phyloP scores from a whole-genome alignment of 2,113 vertebrate species.

The Cheilinus undulatus region DNA sequence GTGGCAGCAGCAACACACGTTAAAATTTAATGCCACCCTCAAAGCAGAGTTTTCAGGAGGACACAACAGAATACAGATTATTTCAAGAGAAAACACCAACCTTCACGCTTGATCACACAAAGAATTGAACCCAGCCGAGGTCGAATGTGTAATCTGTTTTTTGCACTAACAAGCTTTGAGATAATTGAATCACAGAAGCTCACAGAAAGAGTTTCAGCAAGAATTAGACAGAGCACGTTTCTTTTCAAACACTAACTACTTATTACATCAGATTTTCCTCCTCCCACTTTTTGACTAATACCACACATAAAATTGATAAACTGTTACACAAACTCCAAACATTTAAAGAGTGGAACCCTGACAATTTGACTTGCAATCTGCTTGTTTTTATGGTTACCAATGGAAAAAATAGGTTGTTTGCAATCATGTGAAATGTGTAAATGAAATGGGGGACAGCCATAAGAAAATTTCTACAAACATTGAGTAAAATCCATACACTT shows the following conservation, averaged over 20 bases:
- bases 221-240: neutral
- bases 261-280: no score
- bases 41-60: constrained; percentile 32
- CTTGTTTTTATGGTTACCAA: no score
- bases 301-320: neutral
- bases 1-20: constrained; percentile 34
- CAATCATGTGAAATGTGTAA: no score
- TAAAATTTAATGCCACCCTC: constrained; percentile 23
- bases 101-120: constrained; percentile 14
- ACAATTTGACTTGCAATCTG: no score
- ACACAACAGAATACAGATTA: constrained; percentile 37
- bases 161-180: constrained; percentile 6
- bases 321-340: neutral
- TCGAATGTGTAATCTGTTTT: constrained; percentile 42
- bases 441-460: no score
- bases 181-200: constrained; percentile 20
- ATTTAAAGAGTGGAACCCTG: no score
- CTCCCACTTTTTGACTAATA: no score
- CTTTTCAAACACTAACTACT: neutral
- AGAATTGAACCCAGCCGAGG: constrained; percentile 30
- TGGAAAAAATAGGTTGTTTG: no score
- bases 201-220: neutral
- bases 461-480: no score
- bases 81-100: constrained; percentile 25
- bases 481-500: no score